Percentiles rank a stretch among this genome's conserved stretches.
These are phyloP conservation scores for Erebia ligea DNA, from an alignment of 2,888 invertebrate species.

Conservation along the genomic window DNA sequence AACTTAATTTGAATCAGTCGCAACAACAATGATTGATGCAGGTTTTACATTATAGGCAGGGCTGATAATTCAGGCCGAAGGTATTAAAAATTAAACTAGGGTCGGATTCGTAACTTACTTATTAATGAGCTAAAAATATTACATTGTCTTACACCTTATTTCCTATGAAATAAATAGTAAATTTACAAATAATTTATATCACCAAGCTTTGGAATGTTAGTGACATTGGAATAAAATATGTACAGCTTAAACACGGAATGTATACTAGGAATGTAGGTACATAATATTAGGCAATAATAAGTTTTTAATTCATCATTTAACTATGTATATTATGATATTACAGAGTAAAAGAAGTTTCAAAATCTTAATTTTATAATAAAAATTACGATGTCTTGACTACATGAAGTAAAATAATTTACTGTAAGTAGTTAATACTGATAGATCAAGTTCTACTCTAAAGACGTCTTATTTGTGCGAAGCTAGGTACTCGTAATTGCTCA, in stretches of 20 bases:
- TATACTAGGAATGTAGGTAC: constrained; percentile 15
- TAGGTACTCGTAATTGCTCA: too few relatives aligned
- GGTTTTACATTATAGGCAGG: too few relatives aligned
- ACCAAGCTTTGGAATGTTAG: constrained; percentile 49
- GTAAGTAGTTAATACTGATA: constrained; percentile 34
- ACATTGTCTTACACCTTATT: constrained; percentile 53
- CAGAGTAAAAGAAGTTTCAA: constrained; percentile 3
- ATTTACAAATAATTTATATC: constrained; percentile 55
- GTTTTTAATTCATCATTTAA: background rate
- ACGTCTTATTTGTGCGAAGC: background rate
- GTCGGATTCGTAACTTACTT: constrained; percentile 30
- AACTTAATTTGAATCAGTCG: too few relatives aligned
- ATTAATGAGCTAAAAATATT: constrained; percentile 39
- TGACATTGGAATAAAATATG: constrained; percentile 26
- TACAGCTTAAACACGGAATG: constrained; percentile 38
- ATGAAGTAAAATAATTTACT: constrained; percentile 18
- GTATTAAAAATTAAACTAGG: constrained; percentile 16
- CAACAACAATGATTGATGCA: too few relatives aligned
- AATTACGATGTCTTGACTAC: constrained; percentile 8
- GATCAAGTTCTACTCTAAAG: constrained; percentile 8
- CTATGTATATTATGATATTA: background rate
- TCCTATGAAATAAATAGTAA: constrained; percentile 65
- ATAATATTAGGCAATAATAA: background rate
- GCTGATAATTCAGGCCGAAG: too few relatives aligned
- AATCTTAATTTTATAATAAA: constrained; percentile 11